phyloP scores from a whole-genome alignment of 92 coral and sea anemone species.

The Heteractis magnifica region DNA sequence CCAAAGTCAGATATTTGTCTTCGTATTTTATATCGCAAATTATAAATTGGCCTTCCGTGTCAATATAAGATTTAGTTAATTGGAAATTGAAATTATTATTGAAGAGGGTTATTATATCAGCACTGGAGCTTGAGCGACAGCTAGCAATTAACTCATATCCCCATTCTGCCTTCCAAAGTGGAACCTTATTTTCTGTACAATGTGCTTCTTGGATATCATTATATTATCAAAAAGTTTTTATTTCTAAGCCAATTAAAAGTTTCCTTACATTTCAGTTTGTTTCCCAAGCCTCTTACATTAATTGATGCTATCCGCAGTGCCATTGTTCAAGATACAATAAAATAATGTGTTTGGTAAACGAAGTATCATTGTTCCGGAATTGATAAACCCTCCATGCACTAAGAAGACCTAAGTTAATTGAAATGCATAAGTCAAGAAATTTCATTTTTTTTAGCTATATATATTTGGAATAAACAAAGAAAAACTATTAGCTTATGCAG shows the following conservation, averaged over 20 bases:
- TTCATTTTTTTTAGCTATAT: too few relatives aligned
- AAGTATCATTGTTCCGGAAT: too few relatives aligned
- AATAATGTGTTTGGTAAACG: too few relatives aligned
- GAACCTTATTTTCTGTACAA: slow-evolving; percentile 2
- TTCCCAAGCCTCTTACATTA: slow-evolving; percentile 28
- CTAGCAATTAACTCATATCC: too few relatives aligned
- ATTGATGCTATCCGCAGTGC: background rate
- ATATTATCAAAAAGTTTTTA: slow-evolving; percentile 21
- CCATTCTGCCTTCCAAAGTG: slow-evolving; percentile 30
- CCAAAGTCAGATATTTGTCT: slow-evolving; percentile 27
- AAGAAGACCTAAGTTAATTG: too few relatives aligned
- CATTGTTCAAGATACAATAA: too few relatives aligned
- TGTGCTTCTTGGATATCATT: slow-evolving; percentile 49
- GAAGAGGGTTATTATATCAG: slow-evolving; percentile 7
- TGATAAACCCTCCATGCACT: too few relatives aligned
- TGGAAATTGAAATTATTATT: slow-evolving; percentile 7
- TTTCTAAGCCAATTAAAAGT: slow-evolving; percentile 35
- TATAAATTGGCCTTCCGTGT: slow-evolving; percentile 27
- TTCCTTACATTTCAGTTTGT: slow-evolving; percentile 29
- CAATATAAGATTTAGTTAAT: background rate
- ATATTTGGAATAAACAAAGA: too few relatives aligned
- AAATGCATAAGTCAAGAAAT: too few relatives aligned
- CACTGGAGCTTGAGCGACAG: slow-evolving; percentile 10
- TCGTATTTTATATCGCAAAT: slow-evolving; percentile 28
- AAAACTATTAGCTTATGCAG: too few relatives aligned